Conservation (phyloP, 2,888 invertebrate species). For the Caenorhabditis japonica region DNA sequence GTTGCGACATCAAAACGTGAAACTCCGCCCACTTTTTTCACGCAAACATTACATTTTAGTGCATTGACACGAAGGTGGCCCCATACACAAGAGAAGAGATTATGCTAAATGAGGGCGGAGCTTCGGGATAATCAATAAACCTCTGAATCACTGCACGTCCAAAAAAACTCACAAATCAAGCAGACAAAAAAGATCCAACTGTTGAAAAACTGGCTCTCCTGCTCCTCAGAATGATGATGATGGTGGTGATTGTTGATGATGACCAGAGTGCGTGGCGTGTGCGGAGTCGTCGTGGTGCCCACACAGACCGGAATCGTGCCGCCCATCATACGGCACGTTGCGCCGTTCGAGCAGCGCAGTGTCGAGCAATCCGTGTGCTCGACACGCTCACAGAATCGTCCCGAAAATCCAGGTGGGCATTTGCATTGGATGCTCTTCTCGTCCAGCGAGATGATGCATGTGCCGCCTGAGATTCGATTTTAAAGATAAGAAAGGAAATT, state of each 20-base stretch:
- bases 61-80: too few relatives aligned
- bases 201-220: not conserved
- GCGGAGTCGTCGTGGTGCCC: not conserved
- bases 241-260: not conserved
- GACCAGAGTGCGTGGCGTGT: not conserved
- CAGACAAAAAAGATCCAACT: not conserved
- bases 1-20: too few relatives aligned
- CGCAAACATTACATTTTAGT: too few relatives aligned
- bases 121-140: too few relatives aligned
- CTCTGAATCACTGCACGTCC: too few relatives aligned
- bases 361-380: conserved; percentile 6
- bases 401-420: conserved; percentile 24
- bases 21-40: too few relatives aligned
- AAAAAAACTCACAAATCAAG: not conserved
- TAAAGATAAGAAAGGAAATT: too few relatives aligned
- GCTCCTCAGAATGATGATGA: not conserved
- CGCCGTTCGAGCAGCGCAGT: conserved; percentile 1
- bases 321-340: conserved; percentile 12
- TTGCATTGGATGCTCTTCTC: conserved; percentile 16
- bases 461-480: conserved; percentile 42
- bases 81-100: too few relatives aligned
- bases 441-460: conserved; percentile 17
- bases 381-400: conserved; percentile 29
- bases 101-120: too few relatives aligned
- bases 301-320: conserved; percentile 10